Evolutionary conservation across 2,888 invertebrate genomes (phyloP).

Genomic region (Tryphoninae sp.): DNA sequence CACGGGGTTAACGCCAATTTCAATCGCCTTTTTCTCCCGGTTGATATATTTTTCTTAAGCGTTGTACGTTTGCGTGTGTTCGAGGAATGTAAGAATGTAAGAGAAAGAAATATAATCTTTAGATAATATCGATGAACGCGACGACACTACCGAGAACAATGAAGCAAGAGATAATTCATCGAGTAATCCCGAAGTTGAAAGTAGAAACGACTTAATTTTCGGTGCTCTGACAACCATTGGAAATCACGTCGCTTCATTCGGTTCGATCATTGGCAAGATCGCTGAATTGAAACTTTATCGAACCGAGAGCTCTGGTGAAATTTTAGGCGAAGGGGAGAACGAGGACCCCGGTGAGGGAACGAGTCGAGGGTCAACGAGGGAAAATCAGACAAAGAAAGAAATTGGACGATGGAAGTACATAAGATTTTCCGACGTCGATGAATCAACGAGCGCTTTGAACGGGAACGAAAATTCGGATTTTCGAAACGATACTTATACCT

Average conservation of each 20-base stretch:
- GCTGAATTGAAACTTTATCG: slow-evolving; percentile 53
- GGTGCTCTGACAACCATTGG: slow-evolving; percentile 52
- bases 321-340: slow-evolving; percentile 12
- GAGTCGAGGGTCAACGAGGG: not conserved
- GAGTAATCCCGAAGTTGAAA: not conserved
- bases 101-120: slow-evolving; percentile 48
- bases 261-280: slow-evolving; percentile 61
- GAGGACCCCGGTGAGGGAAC: not conserved
- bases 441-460: slow-evolving; percentile 10
- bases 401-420: slow-evolving; percentile 55
- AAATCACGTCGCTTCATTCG: slow-evolving; percentile 62
- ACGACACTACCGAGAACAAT: not conserved
- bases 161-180: slow-evolving; percentile 9
- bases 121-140: slow-evolving; percentile 36
- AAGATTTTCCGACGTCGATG: slow-evolving; percentile 49
- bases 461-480: slow-evolving; percentile 4
- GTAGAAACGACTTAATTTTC: slow-evolving; percentile 49
- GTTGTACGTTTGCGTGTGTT: not conserved
- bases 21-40: not conserved
- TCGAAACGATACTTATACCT: not conserved
- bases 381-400: slow-evolving; percentile 19
- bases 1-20: not conserved
- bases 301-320: slow-evolving; percentile 41
- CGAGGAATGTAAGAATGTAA: slow-evolving; percentile 35
- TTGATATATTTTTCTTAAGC: not conserved